Conservation (phyloP, 2,888 invertebrate species). For the Abscondita cerata region DNA sequence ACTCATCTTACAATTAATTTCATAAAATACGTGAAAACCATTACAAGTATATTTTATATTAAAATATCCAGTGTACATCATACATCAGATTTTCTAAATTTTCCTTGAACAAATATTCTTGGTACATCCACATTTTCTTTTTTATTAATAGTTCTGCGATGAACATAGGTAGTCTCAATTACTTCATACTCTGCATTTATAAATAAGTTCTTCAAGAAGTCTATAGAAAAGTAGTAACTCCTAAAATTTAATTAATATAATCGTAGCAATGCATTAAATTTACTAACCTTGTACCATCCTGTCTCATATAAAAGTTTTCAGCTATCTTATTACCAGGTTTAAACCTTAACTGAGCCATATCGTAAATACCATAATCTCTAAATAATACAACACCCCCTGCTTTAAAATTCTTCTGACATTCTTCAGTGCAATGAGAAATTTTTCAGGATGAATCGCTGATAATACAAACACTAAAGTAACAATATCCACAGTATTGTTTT, state of each 20-base stretch:
- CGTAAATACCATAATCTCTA: slow-evolving; percentile 93
- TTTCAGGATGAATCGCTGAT: slow-evolving; percentile 90
- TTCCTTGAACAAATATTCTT: slow-evolving; percentile 92
- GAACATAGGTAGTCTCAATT: slow-evolving; percentile 76
- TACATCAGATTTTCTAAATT: slow-evolving; percentile 71
- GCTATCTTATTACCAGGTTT: slow-evolving; percentile 90
- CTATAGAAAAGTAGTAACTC: slow-evolving; percentile 81
- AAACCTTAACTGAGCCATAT: slow-evolving; percentile 95
- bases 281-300: slow-evolving; percentile 89
- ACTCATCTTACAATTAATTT: too few relatives aligned
- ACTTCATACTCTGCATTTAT: slow-evolving; percentile 73
- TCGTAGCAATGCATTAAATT: slow-evolving; percentile 20
- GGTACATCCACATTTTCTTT: slow-evolving; percentile 92
- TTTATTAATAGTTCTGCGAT: slow-evolving; percentile 88
- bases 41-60: too few relatives aligned
- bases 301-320: slow-evolving; percentile 94
- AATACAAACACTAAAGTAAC: slow-evolving; percentile 93
- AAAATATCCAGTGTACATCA: too few relatives aligned
- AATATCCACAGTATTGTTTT: slow-evolving; percentile 70
- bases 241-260: slow-evolving; percentile 56
- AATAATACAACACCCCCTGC: slow-evolving; percentile 85
- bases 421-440: slow-evolving; percentile 69
- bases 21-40: too few relatives aligned
- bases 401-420: slow-evolving; percentile 72
- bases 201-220: slow-evolving; percentile 73